Conservation (phyloP, 1,140 invertebrate genomes). For the Drosophila elegans region DNA sequence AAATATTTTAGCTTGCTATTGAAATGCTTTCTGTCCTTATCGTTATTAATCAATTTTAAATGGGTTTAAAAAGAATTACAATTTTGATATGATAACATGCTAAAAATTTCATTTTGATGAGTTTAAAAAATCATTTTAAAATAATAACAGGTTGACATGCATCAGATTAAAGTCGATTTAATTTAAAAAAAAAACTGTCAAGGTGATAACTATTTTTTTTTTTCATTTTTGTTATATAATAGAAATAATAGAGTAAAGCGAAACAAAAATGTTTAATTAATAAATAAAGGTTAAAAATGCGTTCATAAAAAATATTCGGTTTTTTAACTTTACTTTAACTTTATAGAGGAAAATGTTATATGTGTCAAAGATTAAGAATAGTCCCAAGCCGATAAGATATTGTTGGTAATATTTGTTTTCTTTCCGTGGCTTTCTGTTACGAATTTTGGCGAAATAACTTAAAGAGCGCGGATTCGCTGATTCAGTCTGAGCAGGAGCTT, state of each 20-base stretch:
- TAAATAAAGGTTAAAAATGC: too few species aligned
- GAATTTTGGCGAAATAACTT: slow-evolving; percentile 35
- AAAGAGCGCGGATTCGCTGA: slow-evolving; percentile 38
- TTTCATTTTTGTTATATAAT: background rate
- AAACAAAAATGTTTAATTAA: too few species aligned
- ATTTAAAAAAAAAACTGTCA: background rate
- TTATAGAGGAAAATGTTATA: too few species aligned
- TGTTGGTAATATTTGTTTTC: too few species aligned
- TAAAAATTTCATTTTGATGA: background rate
- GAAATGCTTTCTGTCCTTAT: slow-evolving; percentile 7
- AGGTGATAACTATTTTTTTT: background rate
- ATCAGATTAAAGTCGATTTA: background rate
- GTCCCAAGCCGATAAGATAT: too few species aligned
- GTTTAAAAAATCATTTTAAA: slow-evolving; percentile 24
- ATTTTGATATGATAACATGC: slow-evolving; percentile 8
- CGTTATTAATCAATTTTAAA: background rate
- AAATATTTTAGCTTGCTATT: background rate
- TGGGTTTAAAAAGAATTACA: background rate
- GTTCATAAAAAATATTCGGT: too few species aligned
- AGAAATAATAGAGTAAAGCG: too few species aligned
- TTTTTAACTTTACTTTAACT: too few species aligned
- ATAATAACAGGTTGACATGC: background rate
- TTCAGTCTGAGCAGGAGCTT: slow-evolving; percentile 62
- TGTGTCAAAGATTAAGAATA: too few species aligned
- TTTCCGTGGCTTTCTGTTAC: slow-evolving; percentile 4